Percentiles rank a stretch among this genome's conserved stretches.
These are phyloP conservation scores for Drosophila meridiana DNA, from an alignment of 2,888 invertebrate species.

Conservation along the genomic window DNA sequence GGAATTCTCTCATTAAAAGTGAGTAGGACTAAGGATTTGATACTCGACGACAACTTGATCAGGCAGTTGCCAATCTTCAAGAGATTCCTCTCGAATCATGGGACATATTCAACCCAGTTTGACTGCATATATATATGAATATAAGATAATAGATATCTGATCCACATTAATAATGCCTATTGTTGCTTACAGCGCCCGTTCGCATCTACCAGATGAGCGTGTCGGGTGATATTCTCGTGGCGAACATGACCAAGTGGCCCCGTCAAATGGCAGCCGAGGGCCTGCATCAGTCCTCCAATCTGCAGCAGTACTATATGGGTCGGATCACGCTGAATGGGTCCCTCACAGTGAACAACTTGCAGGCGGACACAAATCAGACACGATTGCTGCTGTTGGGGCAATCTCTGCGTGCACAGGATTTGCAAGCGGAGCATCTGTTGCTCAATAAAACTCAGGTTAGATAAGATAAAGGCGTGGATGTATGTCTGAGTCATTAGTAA, in stretches of 20 bases:
- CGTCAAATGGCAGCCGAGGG: conserved; percentile 24
- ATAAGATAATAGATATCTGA: not conserved
- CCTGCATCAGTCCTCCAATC: conserved; percentile 15
- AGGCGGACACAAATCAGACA: conserved; percentile 44
- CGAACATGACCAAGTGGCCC: conserved; percentile 16
- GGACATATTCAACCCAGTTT: no score
- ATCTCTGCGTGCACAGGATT: conserved; percentile 43
- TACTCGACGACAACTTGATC: no score
- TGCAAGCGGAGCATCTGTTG: conserved; percentile 68
- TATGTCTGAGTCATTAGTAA: not conserved
- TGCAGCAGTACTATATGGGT: conserved; percentile 80
- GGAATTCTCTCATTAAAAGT: conserved; percentile 72
- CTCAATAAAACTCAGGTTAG: conserved; percentile 71
- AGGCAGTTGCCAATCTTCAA: not conserved
- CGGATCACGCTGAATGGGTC: conserved; percentile 77
- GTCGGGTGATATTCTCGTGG: conserved; percentile 64
- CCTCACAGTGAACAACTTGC: conserved; percentile 70
- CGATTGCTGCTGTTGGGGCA: conserved; percentile 38
- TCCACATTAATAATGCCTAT: not conserved
- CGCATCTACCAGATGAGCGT: conserved; percentile 74
- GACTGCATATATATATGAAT: no score
- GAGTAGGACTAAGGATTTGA: conserved; percentile 27
- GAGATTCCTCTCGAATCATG: not conserved
- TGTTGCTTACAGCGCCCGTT: conserved; percentile 74
- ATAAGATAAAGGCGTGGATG: not conserved